Evolutionary conservation across 2,797 vertebrate species (phyloP).

Genomic region (Mareca strepera): DNA sequence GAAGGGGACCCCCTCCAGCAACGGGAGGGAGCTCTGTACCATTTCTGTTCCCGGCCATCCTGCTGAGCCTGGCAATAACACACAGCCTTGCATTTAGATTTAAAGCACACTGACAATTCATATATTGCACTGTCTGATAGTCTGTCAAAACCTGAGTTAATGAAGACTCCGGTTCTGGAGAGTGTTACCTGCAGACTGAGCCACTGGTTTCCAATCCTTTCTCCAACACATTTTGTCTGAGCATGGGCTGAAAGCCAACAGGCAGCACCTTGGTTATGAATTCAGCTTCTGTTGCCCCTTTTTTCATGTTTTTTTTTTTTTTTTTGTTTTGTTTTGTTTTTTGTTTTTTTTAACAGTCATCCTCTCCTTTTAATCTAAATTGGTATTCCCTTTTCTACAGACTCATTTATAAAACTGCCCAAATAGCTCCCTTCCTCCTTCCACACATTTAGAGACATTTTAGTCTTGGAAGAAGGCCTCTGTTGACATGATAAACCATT

Average conservation of each 20-base stretch:
- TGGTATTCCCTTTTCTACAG: not conserved
- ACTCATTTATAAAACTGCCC: constrained; percentile 2
- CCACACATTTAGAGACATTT: not conserved
- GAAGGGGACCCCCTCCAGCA: not conserved
- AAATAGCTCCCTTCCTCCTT: not conserved
- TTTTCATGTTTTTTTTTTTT: too few species aligned
- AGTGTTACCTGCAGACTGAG: not conserved
- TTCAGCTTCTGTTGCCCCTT: not conserved
- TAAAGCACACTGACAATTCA: not conserved
- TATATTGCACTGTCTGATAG: not conserved
- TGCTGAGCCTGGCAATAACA: not conserved
- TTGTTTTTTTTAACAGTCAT: not conserved
- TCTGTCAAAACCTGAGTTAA: not conserved
- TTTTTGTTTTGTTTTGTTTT: too few species aligned
- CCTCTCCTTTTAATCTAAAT: not conserved
- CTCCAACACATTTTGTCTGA: not conserved
- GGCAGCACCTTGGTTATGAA: not conserved
- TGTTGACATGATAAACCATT: not conserved
- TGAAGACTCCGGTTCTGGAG: not conserved
- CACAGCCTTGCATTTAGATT: not conserved
- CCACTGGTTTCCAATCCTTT: not conserved
- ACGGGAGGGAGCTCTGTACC: not conserved
- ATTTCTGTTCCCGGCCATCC: too few species aligned
- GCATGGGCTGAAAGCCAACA: not conserved
- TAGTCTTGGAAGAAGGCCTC: not conserved